Base-by-base conservation (phyloP, 2,797 vertebrate genomes). In the Takifugu rubripes region DNA sequence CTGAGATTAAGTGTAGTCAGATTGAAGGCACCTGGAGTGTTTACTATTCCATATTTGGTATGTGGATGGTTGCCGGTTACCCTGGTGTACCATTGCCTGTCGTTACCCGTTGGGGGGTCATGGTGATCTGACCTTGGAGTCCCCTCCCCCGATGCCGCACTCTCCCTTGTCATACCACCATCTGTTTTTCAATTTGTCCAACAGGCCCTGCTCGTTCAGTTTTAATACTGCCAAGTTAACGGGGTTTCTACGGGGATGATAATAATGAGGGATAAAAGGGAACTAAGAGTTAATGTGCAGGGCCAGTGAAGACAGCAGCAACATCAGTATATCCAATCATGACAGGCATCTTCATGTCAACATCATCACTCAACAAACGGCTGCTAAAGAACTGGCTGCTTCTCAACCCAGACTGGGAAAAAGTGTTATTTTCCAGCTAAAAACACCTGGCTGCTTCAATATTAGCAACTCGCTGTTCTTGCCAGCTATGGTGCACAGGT, bases 101-200 rank as follows among this genome's bases (percentile, higher is more conserved):
- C 91, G 91, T 95, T 93, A 95, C 93, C 94, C 93, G 83, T 94
- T 92, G 64, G 64, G 65, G 21, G 82, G 75, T 88, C 68, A 81
- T 61, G 77, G 77, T 76, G 82, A 92, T 94, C 95, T 98, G 95
- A 98, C 96, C 96, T 99, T 99, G 94, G 96, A 95, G 91, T 99
- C 96, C 94, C 96, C 95, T 94, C 95, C 96, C 93, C 96, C 95
- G 96, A 92, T 95, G 95, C 96, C 96, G 92, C 96, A 98, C 87
- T 99, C 96, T 16, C 96, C 96, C 48, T 98, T 99, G 96, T 98
- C 96, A 95, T 98, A 98, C 96, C 96, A 99, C 96, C 96, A 99
- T 97, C 97, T 99, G 96, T 99, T 99, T 98, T 99, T 99, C 95
- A 99, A 96, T 98, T 97, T 99, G 96, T 99, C 96, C 96, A 99